Base-by-base conservation (phyloP, 2,888 invertebrate genomes). In the Cheilosia pagana region DNA sequence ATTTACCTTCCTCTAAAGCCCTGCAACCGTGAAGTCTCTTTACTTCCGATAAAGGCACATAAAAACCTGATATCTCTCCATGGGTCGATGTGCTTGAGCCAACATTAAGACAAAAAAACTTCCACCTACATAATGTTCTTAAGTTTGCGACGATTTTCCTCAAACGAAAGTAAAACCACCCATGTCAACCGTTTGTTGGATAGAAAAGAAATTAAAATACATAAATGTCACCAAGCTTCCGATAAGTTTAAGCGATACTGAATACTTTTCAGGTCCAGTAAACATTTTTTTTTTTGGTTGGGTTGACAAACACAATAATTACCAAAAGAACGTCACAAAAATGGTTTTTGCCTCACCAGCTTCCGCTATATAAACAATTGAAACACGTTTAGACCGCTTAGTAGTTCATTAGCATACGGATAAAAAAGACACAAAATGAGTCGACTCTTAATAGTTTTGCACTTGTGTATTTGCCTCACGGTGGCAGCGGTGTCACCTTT, bases 201-300 rank as follows among this genome's bases (percentile, higher is more conserved):
- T 7, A 39, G 23, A 14, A 50, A 28, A 67, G 60, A 53, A 67
- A 59, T n/a, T 23, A 1, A 45, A 28, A 52, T 35, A 39, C 35
- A 59, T 39, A n/a, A n/a, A 12, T 2, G 43, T 12, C 25, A 41
- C 60, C 68, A 25, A 35, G 19, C 14, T 23, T 23, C 50, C 50
- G 50, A n/a, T 50, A 1, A 31, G 7, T 50, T 39, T 43, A 23
- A 39, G 23, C 48, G 63, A 63, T 39, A 50, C 7, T 16, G n/a
- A 57, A 57, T 41, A 48, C 21, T 70, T 86, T 86, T 68, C 68
- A 63, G 86, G 62, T 86, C 86, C 60, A 82, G 77, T 86, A 70
- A 82, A 50, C 45, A 68, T 16, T 43, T 16, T 45, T 45, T 6
- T 45, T 62, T 74, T 82, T 81, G n/a, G n/a, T 77, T 39, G 68